Percentiles rank a stretch among this genome's conserved stretches.
These are phyloP conservation scores for Drosophila fulvimacula DNA, from an alignment of 2,888 invertebrate species.

Conservation along the genomic window DNA sequence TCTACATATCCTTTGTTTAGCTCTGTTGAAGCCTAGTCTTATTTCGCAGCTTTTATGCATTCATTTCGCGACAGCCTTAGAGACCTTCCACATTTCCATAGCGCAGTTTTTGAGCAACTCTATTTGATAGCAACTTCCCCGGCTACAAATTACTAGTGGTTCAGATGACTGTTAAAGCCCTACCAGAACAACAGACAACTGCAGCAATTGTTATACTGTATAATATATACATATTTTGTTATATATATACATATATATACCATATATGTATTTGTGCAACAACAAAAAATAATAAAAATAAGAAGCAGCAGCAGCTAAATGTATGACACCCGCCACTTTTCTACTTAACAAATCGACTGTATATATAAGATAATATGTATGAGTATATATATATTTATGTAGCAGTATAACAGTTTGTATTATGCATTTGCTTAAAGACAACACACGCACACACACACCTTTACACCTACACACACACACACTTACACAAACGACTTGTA, in stretches of 20 bases:
- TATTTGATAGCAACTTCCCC: conserved; percentile 85
- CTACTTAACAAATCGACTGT: conserved; percentile 73
- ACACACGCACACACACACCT: conserved; percentile 19
- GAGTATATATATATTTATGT: conserved; percentile 39
- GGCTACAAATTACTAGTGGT: conserved; percentile 83
- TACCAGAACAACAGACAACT: conserved; percentile 13
- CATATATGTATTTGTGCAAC: conserved; percentile 29
- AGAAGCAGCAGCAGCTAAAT: conserved; percentile 51
- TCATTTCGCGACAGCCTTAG: conserved; percentile 13
- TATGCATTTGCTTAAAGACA: conserved; percentile 63
- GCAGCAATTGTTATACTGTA: conserved; percentile 51
- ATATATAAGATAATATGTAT: conserved; percentile 64
- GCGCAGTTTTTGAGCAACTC: conserved; percentile 76
- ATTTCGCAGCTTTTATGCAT: background rate
- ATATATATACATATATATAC: conserved; percentile 15
- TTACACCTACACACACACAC: conserved; percentile 28
- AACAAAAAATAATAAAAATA: background rate
- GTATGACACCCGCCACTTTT: conserved; percentile 80
- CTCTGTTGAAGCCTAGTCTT: background rate
- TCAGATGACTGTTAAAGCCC: conserved; percentile 63
- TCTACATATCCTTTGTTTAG: background rate
- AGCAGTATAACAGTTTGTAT: conserved; percentile 68
- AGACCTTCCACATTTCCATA: conserved; percentile 12
- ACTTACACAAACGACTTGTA: conserved; percentile 40
- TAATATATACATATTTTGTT: conserved; percentile 50